phyloP scores from a whole-genome alignment of 2,888 invertebrate species.

The Dolichopus griseipennis region DNA sequence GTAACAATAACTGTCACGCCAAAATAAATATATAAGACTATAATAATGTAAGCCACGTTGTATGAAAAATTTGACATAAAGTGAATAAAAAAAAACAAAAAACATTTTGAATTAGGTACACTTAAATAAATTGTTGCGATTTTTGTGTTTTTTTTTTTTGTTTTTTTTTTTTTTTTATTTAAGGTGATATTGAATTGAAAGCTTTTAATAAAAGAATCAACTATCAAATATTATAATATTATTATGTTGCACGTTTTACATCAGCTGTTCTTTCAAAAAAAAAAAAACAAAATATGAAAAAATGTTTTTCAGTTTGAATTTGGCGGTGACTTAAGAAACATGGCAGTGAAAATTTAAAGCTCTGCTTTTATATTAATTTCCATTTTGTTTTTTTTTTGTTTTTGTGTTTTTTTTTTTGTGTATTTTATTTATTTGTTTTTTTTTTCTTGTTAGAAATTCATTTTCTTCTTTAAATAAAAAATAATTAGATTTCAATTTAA shows the following conservation, averaged over 20 bases:
- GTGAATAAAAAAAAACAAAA: no score
- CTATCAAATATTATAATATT: not conserved
- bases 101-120: not conserved
- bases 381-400: not conserved
- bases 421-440: not conserved
- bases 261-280: not conserved
- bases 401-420: not conserved
- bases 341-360: not conserved
- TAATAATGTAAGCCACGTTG: no score
- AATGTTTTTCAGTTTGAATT: not conserved
- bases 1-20: no score
- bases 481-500: not conserved
- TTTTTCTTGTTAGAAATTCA: not conserved
- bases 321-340: constrained; percentile 6
- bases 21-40: no score
- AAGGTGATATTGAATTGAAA: not conserved
- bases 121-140: not conserved
- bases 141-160: no score
- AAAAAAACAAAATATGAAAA: no score
- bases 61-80: no score
- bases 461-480: not conserved
- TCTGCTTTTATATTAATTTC: not conserved
- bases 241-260: not conserved
- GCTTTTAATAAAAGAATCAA: not conserved
- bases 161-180: no score